These are phyloP conservation scores for Agrochola macilenta DNA, from an alignment of 2,888 invertebrate species.

Conservation along the genomic window DNA sequence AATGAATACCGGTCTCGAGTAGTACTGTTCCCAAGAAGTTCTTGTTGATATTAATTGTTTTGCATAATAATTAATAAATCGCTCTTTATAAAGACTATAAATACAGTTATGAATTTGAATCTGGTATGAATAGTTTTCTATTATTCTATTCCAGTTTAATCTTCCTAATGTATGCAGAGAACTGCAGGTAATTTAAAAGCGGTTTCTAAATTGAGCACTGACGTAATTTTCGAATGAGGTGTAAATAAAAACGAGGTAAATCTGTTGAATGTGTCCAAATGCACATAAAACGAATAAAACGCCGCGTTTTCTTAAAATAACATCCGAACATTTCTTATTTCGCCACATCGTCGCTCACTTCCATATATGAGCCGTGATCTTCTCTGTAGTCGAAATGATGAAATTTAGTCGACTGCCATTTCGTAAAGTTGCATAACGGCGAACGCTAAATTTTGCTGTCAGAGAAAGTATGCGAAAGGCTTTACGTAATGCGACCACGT, in stretches of 20 bases:
- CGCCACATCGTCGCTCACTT: slow-evolving; percentile 74
- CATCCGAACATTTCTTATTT: slow-evolving; percentile 82
- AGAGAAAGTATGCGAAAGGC: slow-evolving; percentile 91
- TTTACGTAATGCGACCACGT: slow-evolving; percentile 88
- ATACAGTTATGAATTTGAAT: slow-evolving; percentile 41
- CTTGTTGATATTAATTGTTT: slow-evolving; percentile 71
- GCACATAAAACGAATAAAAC: slow-evolving; percentile 46
- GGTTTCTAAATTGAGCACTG: slow-evolving; percentile 42
- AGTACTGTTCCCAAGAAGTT: slow-evolving; percentile 63
- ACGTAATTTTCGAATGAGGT: slow-evolving; percentile 49
- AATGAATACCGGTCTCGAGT: slow-evolving; percentile 64
- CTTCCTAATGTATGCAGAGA: slow-evolving; percentile 30
- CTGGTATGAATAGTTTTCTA: slow-evolving; percentile 21
- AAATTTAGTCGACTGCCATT: slow-evolving; percentile 90
- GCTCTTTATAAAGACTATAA: slow-evolving; percentile 49
- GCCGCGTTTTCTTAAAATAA: slow-evolving; percentile 58
- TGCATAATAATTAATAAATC: slow-evolving; percentile 71
- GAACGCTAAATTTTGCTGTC: slow-evolving; percentile 90
- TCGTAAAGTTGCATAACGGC: slow-evolving; percentile 85
- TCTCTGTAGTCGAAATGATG: slow-evolving; percentile 87
- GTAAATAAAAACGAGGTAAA: slow-evolving; percentile 39
- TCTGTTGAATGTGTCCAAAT: slow-evolving; percentile 43
- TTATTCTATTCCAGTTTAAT: slow-evolving; percentile 22
- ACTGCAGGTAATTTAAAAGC: slow-evolving; percentile 38
- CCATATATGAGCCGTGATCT: slow-evolving; percentile 85